These are phyloP conservation scores for Clarias pachynema DNA, from an alignment of 2,797 vertebrate genomes.

Conservation along the genomic window DNA sequence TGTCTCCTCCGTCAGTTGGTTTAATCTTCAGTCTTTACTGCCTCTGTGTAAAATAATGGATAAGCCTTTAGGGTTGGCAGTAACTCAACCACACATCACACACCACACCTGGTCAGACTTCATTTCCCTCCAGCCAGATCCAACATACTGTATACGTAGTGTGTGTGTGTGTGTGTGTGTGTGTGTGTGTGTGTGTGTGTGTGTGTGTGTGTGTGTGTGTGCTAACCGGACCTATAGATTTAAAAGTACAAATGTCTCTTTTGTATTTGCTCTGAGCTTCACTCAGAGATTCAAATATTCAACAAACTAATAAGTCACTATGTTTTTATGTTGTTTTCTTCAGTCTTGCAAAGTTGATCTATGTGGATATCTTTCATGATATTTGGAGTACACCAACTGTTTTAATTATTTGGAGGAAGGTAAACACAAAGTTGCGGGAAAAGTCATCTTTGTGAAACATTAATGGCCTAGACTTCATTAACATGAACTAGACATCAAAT, in stretches of 20 bases:
- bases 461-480: neutral
- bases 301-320: too few species aligned
- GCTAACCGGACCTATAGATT: neutral
- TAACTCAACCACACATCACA: neutral
- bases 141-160: neutral
- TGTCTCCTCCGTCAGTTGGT: neutral
- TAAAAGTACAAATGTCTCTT: neutral
- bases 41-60: neutral
- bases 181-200: too few species aligned
- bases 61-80: neutral
- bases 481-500: neutral
- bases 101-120: constrained; percentile 8
- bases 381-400: neutral
- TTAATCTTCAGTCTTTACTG: too few species aligned
- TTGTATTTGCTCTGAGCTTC: neutral
- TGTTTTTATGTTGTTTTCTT: too few species aligned
- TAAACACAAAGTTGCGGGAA: neutral
- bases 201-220: neutral
- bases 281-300: too few species aligned
- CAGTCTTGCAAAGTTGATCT: neutral
- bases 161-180: too few species aligned
- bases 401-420: neutral
- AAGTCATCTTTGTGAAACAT: neutral
- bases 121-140: neutral
- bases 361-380: too few species aligned